These are phyloP conservation scores for Hydrotaea cyrtoneurina DNA, from an alignment of 2,888 invertebrate genomes.

Conservation along the genomic window DNA sequence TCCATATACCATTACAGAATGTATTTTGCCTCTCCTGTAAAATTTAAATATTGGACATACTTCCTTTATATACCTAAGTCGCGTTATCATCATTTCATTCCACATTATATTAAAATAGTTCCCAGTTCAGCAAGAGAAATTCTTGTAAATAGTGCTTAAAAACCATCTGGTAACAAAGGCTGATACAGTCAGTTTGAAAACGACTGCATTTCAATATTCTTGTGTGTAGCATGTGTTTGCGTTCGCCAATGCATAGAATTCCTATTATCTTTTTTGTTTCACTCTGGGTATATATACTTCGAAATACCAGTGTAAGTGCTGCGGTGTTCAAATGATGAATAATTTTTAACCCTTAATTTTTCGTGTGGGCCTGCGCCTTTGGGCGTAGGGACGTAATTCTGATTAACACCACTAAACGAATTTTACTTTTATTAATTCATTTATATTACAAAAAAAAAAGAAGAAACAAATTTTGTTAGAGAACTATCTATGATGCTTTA, in stretches of 20 bases:
- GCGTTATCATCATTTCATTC: no score
- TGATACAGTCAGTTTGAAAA: background rate
- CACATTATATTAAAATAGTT: no score
- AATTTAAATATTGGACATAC: no score
- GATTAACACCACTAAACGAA: constrained; percentile 65
- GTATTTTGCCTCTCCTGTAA: no score
- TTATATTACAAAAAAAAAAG: no score
- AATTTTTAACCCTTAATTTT: constrained; percentile 67
- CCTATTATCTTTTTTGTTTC: constrained; percentile 48
- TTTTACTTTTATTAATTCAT: background rate
- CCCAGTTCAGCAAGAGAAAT: no score
- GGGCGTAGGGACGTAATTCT: constrained; percentile 75
- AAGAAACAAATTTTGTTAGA: no score
- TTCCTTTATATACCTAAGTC: no score
- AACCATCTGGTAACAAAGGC: background rate
- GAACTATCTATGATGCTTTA: no score
- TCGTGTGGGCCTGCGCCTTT: constrained; percentile 71
- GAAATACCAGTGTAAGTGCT: rapidly evolving
- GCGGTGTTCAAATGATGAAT: constrained; percentile 70
- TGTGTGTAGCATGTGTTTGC: no score
- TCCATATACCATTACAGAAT: no score
- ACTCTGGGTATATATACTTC: constrained; percentile 12
- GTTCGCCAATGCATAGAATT: constrained; percentile 40
- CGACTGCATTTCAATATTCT: background rate
- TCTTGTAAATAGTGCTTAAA: no score